Evolutionary conservation across 1,140 invertebrate species (phyloP).

Genomic region (Lasioglossum albipes): DNA sequence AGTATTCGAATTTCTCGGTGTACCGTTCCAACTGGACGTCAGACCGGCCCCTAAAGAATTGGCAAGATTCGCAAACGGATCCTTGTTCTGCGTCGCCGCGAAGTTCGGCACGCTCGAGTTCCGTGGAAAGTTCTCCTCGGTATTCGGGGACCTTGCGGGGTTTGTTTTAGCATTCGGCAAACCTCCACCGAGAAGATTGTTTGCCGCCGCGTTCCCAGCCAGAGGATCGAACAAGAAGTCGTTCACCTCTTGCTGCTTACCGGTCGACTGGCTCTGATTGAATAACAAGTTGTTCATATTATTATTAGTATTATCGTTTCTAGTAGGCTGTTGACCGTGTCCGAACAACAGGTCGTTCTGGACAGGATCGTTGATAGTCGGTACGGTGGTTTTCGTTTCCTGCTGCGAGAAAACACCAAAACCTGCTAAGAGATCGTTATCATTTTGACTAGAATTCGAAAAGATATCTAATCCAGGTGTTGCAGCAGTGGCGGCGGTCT

Average conservation of each 20-base stretch:
- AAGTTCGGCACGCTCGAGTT: constrained; percentile 84
- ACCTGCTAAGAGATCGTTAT: constrained; percentile 83
- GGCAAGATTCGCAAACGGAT: constrained; percentile 82
- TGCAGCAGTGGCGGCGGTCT: constrained; percentile 23
- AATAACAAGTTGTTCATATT: constrained; percentile 70
- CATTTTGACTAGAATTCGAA: constrained; percentile 67
- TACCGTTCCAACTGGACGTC: constrained; percentile 76
- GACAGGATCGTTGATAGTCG: constrained; percentile 59
- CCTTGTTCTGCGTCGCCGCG: constrained; percentile 75
- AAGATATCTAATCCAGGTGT: constrained; percentile 73
- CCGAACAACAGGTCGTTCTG: constrained; percentile 67
- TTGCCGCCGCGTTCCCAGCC: constrained; percentile 50
- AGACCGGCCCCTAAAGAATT: constrained; percentile 73
- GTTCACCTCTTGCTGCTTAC: constrained; percentile 34
- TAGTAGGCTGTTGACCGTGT: constrained; percentile 50
- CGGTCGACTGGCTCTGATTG: constrained; percentile 50
- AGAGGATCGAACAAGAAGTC: constrained; percentile 75
- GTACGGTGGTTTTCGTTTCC: constrained; percentile 58
- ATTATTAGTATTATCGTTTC: constrained; percentile 38
- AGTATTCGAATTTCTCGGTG: constrained; percentile 73
- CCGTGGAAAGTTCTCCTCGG: constrained; percentile 79
- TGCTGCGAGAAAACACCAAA: constrained; percentile 76
- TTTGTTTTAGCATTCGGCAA: constrained; percentile 58
- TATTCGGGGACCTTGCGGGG: constrained; percentile 52
- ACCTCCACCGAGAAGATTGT: constrained; percentile 69